Evolutionary conservation across 2,888 invertebrate species (phyloP).

Genomic region (Alitta virens): DNA sequence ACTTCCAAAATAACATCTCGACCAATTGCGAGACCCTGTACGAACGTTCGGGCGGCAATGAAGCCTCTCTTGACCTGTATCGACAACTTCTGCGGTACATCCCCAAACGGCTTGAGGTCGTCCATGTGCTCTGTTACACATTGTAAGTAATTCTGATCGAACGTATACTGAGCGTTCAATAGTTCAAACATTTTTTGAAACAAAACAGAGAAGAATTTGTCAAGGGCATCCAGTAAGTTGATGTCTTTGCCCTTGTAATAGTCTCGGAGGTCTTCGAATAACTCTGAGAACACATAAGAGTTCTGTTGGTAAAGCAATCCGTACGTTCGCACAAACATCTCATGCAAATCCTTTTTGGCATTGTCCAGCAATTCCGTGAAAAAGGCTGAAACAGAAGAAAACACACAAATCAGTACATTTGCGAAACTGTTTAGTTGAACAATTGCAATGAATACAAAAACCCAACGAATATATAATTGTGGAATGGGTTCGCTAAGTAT

Average conservation of each 20-base stretch:
- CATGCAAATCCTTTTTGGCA: slow-evolving; percentile 84
- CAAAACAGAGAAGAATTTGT: slow-evolving; percentile 86
- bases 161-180: slow-evolving; percentile 86
- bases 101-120: slow-evolving; percentile 90
- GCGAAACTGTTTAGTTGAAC: too few species aligned
- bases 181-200: slow-evolving; percentile 91
- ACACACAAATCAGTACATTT: too few species aligned
- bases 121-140: slow-evolving; percentile 92
- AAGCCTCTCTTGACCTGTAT: slow-evolving; percentile 88
- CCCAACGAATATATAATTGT: too few species aligned
- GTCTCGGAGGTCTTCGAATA: slow-evolving; percentile 84
- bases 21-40: slow-evolving; percentile 81
- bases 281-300: slow-evolving; percentile 85
- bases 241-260: slow-evolving; percentile 74
- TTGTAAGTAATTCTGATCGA: slow-evolving; percentile 75
- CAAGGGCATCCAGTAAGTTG: slow-evolving; percentile 82
- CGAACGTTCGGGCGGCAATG: slow-evolving; percentile 90
- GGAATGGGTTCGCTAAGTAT: too few species aligned
- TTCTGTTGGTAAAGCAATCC: slow-evolving; percentile 93
- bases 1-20: slow-evolving; percentile 69
- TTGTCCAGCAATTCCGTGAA: slow-evolving; percentile 81
- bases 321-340: slow-evolving; percentile 93
- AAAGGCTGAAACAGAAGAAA: slow-evolving; percentile 68
- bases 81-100: slow-evolving; percentile 87
- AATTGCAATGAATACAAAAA: too few species aligned